Evolutionary conservation across 2,797 vertebrate genomes (phyloP), one percentile per base, ranked within the genome.

Genomic region (Champsocephalus esox): DNA sequence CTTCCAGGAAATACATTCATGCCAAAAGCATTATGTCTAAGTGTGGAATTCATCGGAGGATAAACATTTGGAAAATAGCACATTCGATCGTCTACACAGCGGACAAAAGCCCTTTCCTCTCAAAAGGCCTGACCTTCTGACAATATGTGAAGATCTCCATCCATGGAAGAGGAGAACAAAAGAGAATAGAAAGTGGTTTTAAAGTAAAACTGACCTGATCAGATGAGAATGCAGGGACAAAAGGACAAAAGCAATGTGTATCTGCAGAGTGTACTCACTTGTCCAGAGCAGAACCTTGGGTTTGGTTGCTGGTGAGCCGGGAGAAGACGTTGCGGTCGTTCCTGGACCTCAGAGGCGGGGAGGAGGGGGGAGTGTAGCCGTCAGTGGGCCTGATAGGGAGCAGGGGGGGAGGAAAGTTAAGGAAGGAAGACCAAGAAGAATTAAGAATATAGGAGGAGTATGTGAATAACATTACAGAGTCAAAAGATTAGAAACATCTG

Each of bases 321-420:
- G 98, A 99, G 92, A 99, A 99, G 85, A 99, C 98, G 0, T 99
- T 99, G 60, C 97, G 97, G 88, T 99, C 98, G 0, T 98, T 99
- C 57, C 98, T 97, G 14, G 96, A 95, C 41, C 98, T 95, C 51
- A 98, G 96, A 16, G 98, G 98, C 49, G 98, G 98, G 32, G 98
- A 99, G 0, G 98, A 96, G 3, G 98, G 98, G 1, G 98, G 98
- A 0, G 98, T 99, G 86, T 96, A 96, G 79, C 96, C 95, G 11
- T 99, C 98, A 16, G 96, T 82, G 78, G 96, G 94, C 92, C 98
- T 96, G 88, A 76, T 12, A 9, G 28, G 17, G 1, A 19, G 41
- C 2, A 2, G 51, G 28, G 61, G 56, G 28, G 38, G 24, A 59
- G 16, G 41, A 19, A 50, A 32, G 38, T 66, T 12, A 45, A 51